Conservation (phyloP, 2,888 invertebrate species). For the Dryobota labecula region DNA sequence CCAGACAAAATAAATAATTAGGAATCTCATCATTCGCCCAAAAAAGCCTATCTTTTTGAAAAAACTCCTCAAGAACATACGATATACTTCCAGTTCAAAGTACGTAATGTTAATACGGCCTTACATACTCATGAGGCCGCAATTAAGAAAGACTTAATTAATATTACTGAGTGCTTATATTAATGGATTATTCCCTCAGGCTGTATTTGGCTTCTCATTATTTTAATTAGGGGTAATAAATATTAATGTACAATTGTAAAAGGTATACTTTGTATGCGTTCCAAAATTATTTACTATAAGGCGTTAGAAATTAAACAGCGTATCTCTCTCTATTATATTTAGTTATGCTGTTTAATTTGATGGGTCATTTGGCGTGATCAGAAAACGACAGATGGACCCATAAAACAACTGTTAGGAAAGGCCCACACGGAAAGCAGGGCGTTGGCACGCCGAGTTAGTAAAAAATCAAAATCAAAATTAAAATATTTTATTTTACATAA, state of each 20-base stretch:
- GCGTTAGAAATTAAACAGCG: not conserved
- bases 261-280: not conserved
- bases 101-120: conserved; percentile 8
- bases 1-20: too few relatives aligned
- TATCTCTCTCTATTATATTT: too few relatives aligned
- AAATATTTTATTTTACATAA: too few relatives aligned
- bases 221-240: conserved; percentile 50
- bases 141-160: conserved; percentile 57
- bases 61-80: not conserved
- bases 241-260: conserved; percentile 19
- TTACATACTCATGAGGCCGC: conserved; percentile 35
- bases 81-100: conserved; percentile 7
- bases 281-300: not conserved
- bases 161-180: conserved; percentile 50
- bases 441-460: too few relatives aligned
- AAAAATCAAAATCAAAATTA: too few relatives aligned
- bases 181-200: conserved; percentile 59
- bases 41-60: not conserved
- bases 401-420: too few relatives aligned
- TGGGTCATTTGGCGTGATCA: too few relatives aligned
- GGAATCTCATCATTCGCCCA: too few relatives aligned
- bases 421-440: too few relatives aligned
- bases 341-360: too few relatives aligned
- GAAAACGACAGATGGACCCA: too few relatives aligned
- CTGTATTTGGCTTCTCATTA: conserved; percentile 42